Evolutionary conservation across 2,797 vertebrate species (phyloP).

Genomic region (Halcyon badia): DNA sequence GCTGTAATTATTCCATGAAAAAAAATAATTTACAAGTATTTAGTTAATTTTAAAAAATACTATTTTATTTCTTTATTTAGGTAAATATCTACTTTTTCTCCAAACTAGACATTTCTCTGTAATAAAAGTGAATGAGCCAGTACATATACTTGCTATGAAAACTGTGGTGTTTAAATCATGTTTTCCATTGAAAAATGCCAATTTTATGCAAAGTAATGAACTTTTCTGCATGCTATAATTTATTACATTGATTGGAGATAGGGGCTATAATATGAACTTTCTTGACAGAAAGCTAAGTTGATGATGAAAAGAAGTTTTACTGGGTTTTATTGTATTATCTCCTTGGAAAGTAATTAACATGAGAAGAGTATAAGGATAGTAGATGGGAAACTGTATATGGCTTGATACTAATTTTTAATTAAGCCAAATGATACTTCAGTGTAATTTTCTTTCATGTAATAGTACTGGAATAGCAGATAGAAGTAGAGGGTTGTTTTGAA

Average conservation of each 20-base stretch:
- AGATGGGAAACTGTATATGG: background rate
- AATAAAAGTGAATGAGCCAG: background rate
- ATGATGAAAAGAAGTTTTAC: background rate
- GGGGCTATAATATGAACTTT: background rate
- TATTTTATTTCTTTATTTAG: background rate
- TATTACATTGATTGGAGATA: background rate
- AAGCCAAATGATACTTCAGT: background rate
- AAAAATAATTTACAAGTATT: background rate
- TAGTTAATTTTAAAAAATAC: background rate
- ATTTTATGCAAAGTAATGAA: background rate
- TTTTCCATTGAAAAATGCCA: background rate
- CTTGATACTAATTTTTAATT: background rate
- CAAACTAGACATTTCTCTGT: background rate
- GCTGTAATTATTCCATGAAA: background rate
- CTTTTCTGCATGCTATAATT: background rate
- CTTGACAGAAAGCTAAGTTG: background rate
- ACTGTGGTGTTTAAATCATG: background rate
- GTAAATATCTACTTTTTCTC: background rate
- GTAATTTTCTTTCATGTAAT: background rate
- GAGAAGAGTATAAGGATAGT: background rate
- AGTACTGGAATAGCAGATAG: background rate
- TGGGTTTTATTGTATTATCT: background rate
- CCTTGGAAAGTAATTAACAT: background rate
- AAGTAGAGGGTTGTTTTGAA: background rate
- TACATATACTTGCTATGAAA: background rate